Conservation (phyloP, 2,888 invertebrate species). For the Tethea ocularis region DNA sequence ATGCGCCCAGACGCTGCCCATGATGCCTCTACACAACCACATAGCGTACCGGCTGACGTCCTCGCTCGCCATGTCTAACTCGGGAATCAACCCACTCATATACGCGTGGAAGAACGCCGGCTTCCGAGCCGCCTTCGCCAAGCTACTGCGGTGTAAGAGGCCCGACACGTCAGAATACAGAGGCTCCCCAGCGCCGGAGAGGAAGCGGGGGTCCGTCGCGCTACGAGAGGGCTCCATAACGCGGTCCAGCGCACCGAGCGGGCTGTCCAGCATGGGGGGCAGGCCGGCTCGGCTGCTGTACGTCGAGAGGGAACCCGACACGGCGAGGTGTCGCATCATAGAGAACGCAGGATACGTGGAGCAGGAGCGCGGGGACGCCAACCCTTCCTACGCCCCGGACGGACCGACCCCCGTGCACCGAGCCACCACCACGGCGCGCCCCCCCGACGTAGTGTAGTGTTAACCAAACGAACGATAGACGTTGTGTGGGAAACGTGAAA, state of each 20-base stretch:
- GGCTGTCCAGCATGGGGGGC: conserved; percentile 62
- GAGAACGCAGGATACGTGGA: conserved; percentile 79
- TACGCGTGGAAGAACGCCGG: conserved; percentile 94
- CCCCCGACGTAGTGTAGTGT: conserved; percentile 67
- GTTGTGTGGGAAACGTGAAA: conserved; percentile 80
- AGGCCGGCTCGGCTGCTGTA: conserved; percentile 71
- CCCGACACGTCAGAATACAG: conserved; percentile 84
- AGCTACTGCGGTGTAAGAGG: conserved; percentile 86
- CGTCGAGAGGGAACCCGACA: conserved; percentile 66
- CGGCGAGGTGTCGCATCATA: conserved; percentile 75
- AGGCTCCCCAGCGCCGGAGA: conserved; percentile 82
- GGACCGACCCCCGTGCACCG: conserved; percentile 75
- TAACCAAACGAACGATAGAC: conserved; percentile 51
- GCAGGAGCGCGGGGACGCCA: conserved; percentile 67
- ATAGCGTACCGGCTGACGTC: conserved; percentile 86
- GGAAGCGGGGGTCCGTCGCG: conserved; percentile 77
- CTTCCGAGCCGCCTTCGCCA: conserved; percentile 88
- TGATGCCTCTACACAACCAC: conserved; percentile 78
- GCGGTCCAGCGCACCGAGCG: conserved; percentile 64
- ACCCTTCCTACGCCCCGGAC: conserved; percentile 78
- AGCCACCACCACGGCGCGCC: conserved; percentile 33
- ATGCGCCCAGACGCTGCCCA: conserved; percentile 83
- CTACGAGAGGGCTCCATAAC: conserved; percentile 75
- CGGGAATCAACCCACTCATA: conserved; percentile 91
- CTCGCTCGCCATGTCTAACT: conserved; percentile 90